Evolutionary conservation across 2,888 invertebrate species (phyloP), one percentile per base, ranked within the genome.

Genomic region (Frankliniella intonsa): DNA sequence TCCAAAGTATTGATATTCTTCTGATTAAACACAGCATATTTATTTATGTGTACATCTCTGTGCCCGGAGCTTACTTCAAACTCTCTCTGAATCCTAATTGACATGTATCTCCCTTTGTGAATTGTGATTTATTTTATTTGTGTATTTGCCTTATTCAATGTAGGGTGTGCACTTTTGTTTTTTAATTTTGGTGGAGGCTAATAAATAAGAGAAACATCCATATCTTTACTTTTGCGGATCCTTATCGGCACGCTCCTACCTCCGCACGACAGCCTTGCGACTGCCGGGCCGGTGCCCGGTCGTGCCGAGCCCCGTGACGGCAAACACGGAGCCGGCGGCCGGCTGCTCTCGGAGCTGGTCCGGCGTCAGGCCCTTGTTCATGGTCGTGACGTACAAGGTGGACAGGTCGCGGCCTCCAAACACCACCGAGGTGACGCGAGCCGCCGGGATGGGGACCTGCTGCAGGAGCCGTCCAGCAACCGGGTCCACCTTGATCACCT

Each of bases 391-490:
- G 85, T 91, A 94, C 25, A 94, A 87, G 76, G 91, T 91, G 81
- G 92, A 90, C 80, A 92, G 87, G 84, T 92, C 89, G 3, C 89
- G 89, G 0, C 93, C 94, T 1, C 94, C 94, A 88, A 93, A 94
- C 85, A 91, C 90, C 0, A 92, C 92, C 12, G 94, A 94, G 0
- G 94, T 93, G 8, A 92, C 90, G 84, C 90, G 90, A 14, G 89
- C 88, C 0, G 89, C 91, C 0, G 93, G 93, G 38, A 94, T 85
- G 76, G 89, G 88, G 82, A 94, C 88, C 80, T 89, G 88, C 83
- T 89, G 89, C 50, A 93, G 84, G 55, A 93, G 86, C 84, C 90
- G 89, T 0, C 91, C 90, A 0, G 89, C 89, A 83, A 87, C 87
- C 0, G 92, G 90, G 85, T 92, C 90, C 50, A 93, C 88, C 85